phyloP scores from a whole-genome alignment of 2,888 invertebrate genomes.

The Ennomos fuscantarius region DNA sequence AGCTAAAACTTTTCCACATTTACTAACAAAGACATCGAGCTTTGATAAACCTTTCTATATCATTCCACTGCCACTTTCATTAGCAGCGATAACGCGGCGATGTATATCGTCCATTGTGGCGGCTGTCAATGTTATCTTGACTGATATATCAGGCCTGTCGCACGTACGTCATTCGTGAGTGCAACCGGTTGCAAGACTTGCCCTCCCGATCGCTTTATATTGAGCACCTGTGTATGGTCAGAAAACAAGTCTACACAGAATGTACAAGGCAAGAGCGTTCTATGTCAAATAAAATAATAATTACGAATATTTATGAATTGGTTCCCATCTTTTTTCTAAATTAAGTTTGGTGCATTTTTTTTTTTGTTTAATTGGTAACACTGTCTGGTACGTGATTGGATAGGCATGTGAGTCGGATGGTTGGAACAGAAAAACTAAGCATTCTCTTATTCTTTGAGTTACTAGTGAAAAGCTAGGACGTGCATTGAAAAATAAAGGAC shows the following conservation, averaged over 20 bases:
- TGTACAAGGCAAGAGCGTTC: too few species aligned
- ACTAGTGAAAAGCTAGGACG: too few species aligned
- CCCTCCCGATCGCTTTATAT: constrained; percentile 47
- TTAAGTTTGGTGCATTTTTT: too few species aligned
- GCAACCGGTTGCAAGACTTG: constrained; percentile 53
- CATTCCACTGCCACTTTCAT: constrained; percentile 13
- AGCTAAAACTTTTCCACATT: background rate
- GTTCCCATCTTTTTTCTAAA: constrained; percentile 2
- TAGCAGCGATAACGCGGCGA: constrained; percentile 18
- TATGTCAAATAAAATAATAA: too few species aligned
- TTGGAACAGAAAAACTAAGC: too few species aligned
- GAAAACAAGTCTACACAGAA: constrained; percentile 25
- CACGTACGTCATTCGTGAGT: constrained; percentile 49
- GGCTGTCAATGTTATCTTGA: constrained; percentile 41
- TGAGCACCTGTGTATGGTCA: constrained; percentile 37
- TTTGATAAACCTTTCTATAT: constrained; percentile 12
- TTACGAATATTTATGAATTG: background rate
- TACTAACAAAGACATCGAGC: constrained; percentile 3
- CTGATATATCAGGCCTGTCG: constrained; percentile 48
- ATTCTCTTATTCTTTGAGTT: too few species aligned
- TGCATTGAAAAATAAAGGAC: too few species aligned
- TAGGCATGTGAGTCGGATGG: too few species aligned
- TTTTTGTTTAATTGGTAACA: too few species aligned
- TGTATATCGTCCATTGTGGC: constrained; percentile 24
- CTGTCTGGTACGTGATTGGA: too few species aligned